These are phyloP conservation scores for Potamarius usumacintae DNA, from an alignment of 2,113 vertebrate species.

Conservation along the genomic window DNA sequence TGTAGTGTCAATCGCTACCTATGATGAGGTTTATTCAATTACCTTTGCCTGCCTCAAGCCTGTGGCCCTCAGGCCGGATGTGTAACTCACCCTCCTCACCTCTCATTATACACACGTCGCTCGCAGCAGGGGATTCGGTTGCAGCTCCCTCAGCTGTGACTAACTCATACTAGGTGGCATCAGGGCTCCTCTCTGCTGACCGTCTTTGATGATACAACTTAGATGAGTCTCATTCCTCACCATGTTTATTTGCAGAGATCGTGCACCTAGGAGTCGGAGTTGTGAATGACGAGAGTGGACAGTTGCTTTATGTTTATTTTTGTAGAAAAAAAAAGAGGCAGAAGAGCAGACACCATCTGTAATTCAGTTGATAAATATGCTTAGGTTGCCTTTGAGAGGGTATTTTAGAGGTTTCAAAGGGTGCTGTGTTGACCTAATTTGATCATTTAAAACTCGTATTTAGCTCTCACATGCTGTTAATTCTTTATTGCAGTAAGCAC, in stretches of 20 bases:
- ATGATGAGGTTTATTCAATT: constrained; percentile 52
- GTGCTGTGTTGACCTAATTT: constrained; percentile 30
- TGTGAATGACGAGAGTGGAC: constrained; percentile 28
- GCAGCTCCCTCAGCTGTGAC: constrained; percentile 44
- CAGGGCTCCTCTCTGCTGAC: constrained; percentile 29
- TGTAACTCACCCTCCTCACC: constrained; percentile 37
- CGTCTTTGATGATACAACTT: constrained; percentile 35
- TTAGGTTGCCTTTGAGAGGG: constrained; percentile 8
- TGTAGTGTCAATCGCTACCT: constrained; percentile 41
- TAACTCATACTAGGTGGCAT: constrained; percentile 45
- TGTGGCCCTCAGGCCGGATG: constrained; percentile 23
- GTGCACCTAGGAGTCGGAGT: not conserved
- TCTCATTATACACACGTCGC: constrained; percentile 46
- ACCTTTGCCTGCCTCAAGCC: constrained; percentile 29
- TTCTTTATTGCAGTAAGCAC: not conserved
- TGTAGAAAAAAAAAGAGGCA: not conserved
- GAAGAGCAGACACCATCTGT: constrained; percentile 25
- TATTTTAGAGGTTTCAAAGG: constrained; percentile 20
- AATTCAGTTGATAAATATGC: constrained; percentile 12
- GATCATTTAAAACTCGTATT: not conserved
- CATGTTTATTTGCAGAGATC: not conserved
- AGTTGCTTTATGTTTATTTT: constrained; percentile 39
- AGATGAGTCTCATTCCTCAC: constrained; percentile 6
- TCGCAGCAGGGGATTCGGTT: constrained; percentile 46
- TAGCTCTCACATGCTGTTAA: not conserved